Base-by-base conservation (phyloP, 1,140 invertebrate species). In the Listronotus bonariensis region DNA sequence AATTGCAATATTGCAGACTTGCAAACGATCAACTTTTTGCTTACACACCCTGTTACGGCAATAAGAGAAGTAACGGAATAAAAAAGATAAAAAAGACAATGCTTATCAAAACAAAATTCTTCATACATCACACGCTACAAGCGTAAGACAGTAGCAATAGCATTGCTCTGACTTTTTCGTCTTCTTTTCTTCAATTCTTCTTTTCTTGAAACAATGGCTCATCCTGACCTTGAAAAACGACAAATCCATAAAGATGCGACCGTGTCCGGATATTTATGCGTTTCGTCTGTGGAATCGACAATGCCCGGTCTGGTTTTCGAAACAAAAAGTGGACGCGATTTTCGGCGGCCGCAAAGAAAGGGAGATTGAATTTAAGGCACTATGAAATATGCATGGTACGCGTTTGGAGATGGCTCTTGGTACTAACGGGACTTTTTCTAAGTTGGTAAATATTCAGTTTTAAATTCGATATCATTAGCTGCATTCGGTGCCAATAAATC, bases 321-420 rank as follows among this genome's bases (percentile, higher is more conserved):
- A 32, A 34, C 34, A 60, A 60, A 60, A 60, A 60, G 57, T 60
- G 57, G 57, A 60, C 46, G 57, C 45, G 36, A 51, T 51, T 58
- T 60, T 60, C 57, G 57, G 57, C 57, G 38, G 40, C 45, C 57
- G 18, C 34, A 51, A 48, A 60, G 57, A 60, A 60, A 60, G 17
- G 45, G 34, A 20, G 34, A 51, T 60, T 60, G 57, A 60, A 60
- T 51, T 15, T 32, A 17, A 60, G 57, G 36, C 57, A 60, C 57
- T 60, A 60, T 60, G 57, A 60, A 60, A 60, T 60, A 60, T 60
- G 57, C 57, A 60, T 60, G 57, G 57, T 60, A 60, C 46, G 57
- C 57, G 46, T 60, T 60, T 58, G 41, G 26, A 32, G 32, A 58
- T 38, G 32, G 57, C 45, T 51, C 38, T 20, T 8, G 45, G 18